Percentiles rank a stretch among this genome's conserved stretches.
Conservation (phyloP, 2,888 invertebrate species). For the Standfussiana lucernea region DNA sequence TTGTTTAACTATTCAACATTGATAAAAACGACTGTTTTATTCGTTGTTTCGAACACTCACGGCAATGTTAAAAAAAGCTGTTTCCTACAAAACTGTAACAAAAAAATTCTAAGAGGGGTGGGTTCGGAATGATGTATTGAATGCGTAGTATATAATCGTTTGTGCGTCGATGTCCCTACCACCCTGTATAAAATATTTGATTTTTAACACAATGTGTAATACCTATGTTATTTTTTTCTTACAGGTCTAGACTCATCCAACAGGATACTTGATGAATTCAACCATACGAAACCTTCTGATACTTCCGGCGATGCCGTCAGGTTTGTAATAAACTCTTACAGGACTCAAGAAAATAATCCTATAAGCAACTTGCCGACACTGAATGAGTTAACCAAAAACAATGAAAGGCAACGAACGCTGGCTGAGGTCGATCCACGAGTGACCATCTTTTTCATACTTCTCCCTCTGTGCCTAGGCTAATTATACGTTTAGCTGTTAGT, state of each 20-base stretch:
- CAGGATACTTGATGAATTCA: conserved; percentile 43
- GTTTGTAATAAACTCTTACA: conserved; percentile 27
- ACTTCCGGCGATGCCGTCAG: conserved; percentile 47
- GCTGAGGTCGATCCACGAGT: neutral
- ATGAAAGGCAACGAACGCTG: neutral
- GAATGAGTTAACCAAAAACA: neutral
- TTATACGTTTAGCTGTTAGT: neutral
- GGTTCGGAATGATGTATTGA: too few relatives aligned
- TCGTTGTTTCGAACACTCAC: too few relatives aligned
- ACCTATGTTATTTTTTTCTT: neutral
- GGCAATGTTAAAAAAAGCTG: too few relatives aligned
- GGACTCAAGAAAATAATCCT: neutral
- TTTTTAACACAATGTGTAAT: neutral
- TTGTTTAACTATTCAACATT: too few relatives aligned
- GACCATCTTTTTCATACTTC: neutral
- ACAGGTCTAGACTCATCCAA: conserved; percentile 43
- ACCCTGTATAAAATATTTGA: neutral
- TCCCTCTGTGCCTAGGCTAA: neutral
- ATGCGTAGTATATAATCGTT: too few relatives aligned
- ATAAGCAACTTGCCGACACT: neutral
- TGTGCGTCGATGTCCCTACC: too few relatives aligned
- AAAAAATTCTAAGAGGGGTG: too few relatives aligned
- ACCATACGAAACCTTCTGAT: conserved; percentile 49
- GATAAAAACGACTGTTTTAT: too few relatives aligned
- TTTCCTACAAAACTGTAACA: too few relatives aligned